Conservation (phyloP, 2,113 vertebrate species). For the Megaceryle torquata region DNA sequence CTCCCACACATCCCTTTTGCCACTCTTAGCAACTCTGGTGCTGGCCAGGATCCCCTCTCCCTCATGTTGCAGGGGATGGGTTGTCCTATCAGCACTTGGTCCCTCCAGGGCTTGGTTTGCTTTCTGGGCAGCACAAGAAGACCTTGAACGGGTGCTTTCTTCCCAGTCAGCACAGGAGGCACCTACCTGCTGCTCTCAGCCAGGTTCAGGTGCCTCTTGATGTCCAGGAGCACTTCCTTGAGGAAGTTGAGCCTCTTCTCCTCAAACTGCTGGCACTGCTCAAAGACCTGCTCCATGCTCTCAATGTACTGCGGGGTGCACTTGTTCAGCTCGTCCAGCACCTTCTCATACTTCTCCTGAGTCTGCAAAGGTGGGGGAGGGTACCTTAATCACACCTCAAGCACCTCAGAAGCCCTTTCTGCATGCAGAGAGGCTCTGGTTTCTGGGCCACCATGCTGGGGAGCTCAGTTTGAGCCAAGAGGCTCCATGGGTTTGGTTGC, state of each 20-base stretch:
- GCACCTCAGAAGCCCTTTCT: neutral
- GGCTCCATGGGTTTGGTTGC: neutral
- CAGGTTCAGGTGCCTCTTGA: conserved; percentile 96
- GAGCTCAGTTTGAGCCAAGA: neutral
- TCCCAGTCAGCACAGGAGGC: neutral
- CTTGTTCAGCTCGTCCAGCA: conserved; percentile 92
- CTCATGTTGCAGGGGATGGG: neutral
- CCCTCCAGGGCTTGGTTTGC: neutral
- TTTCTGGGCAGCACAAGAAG: neutral
- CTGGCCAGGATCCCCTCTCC: neutral
- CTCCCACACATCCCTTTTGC: rapidly evolving
- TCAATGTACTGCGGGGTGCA: conserved; percentile 93
- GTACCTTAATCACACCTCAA: neutral
- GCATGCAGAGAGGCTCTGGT: neutral
- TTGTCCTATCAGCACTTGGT: neutral
- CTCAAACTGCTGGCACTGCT: conserved; percentile 97
- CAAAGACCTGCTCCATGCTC: conserved; percentile 97
- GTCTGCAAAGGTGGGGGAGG: conserved; percentile 70
- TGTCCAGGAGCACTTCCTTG: conserved; percentile 94
- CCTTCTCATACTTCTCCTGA: conserved; percentile 97
- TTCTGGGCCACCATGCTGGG: neutral
- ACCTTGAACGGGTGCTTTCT: rapidly evolving
- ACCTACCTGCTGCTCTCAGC: conserved; percentile 90
- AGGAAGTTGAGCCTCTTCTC: conserved; percentile 95
- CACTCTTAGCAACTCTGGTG: rapidly evolving